Evolutionary conservation across 2,113 vertebrate species (phyloP).

Genomic region (Saguinus midas): DNA sequence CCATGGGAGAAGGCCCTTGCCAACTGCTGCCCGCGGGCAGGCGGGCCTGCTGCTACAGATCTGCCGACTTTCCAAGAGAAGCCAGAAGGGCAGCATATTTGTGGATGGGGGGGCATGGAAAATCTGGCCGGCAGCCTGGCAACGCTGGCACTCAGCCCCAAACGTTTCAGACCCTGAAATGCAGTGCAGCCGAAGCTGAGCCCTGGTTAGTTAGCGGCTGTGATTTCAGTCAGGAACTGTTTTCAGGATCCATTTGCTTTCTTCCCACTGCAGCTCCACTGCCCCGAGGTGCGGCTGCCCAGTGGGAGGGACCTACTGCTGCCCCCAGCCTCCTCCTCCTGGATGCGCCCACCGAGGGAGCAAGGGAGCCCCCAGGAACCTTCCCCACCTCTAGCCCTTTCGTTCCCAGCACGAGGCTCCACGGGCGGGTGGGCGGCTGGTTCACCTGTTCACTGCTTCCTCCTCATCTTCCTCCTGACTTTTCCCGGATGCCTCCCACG

Average conservation of each 20-base stretch:
- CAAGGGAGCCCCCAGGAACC: background rate
- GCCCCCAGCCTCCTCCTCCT: background rate
- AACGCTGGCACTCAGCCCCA: background rate
- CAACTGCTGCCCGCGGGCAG: background rate
- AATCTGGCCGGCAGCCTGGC: background rate
- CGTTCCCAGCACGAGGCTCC: background rate
- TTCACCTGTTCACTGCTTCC: rapidly evolving
- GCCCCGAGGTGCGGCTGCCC: background rate
- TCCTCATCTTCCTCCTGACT: background rate
- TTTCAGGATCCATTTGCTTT: background rate
- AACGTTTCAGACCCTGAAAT: background rate
- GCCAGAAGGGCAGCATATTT: background rate
- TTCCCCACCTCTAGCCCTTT: background rate
- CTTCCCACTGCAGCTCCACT: background rate
- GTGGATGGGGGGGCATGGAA: too few species aligned
- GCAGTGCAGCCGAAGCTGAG: background rate
- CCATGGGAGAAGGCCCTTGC: too few species aligned
- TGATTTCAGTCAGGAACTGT: background rate
- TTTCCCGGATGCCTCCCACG: background rate
- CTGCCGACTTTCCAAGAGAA: background rate
- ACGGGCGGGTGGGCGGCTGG: rapidly evolving
- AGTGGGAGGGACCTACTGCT: too few species aligned
- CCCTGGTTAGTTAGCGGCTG: background rate
- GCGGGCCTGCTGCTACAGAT: background rate
- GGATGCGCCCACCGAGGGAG: background rate